Conservation (phyloP, 2,888 invertebrate species). For the Hypercompe scribonia region DNA sequence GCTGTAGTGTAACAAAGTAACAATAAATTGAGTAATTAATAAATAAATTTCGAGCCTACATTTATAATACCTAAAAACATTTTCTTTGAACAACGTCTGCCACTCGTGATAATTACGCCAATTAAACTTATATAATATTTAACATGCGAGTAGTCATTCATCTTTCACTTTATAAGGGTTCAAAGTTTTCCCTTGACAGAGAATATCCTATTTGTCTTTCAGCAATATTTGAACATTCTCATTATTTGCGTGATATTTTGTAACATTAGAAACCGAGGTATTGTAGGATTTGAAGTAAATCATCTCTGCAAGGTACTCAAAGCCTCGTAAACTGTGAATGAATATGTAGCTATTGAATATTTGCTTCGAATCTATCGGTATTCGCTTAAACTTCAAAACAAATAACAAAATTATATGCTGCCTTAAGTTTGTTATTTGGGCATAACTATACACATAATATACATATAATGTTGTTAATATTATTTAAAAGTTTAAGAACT, state of each 20-base stretch:
- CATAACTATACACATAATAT: background rate
- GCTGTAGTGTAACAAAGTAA: too few relatives aligned
- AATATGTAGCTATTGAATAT: background rate
- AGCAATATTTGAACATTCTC: background rate
- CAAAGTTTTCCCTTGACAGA: conserved; percentile 1
- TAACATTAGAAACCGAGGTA: background rate
- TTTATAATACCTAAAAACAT: conserved; percentile 3
- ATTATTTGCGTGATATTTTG: background rate
- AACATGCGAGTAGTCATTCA: conserved; percentile 1
- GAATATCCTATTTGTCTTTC: background rate
- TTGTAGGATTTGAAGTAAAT: background rate
- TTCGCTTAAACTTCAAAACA: background rate
- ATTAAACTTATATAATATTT: conserved; percentile 12
- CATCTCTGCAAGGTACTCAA: background rate
- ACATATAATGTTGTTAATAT: too few relatives aligned
- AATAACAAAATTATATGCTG: background rate
- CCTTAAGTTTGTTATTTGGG: background rate
- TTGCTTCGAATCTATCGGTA: background rate
- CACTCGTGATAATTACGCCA: conserved; percentile 17
- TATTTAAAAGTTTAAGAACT: too few relatives aligned
- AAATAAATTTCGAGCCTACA: background rate
- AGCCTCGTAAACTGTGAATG: background rate
- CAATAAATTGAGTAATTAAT: background rate
- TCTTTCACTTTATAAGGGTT: conserved; percentile 5
- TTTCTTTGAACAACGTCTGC: conserved; percentile 8